Percentiles rank a stretch among this genome's conserved stretches.
These are phyloP conservation scores for Amyelois transitella DNA, from an alignment of 1,140 invertebrate species.

Conservation along the genomic window DNA sequence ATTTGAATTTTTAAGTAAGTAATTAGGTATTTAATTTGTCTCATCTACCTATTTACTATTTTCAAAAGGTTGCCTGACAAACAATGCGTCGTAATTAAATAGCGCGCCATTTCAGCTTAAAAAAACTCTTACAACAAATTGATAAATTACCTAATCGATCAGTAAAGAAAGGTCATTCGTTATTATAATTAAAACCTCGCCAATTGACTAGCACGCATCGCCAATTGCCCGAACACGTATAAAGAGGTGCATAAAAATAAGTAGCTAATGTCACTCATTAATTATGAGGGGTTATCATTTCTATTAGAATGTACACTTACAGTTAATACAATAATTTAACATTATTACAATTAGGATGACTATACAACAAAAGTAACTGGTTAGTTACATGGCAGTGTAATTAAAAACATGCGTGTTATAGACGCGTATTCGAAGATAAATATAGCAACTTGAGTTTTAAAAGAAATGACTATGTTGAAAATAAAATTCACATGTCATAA, in stretches of 20 bases:
- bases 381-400: constrained; percentile 38
- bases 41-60: too few relatives aligned
- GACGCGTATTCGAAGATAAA: background rate
- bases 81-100: too few relatives aligned
- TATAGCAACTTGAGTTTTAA: background rate
- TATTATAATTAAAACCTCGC: too few relatives aligned
- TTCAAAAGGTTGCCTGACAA: too few relatives aligned
- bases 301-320: constrained; percentile 45
- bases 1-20: too few relatives aligned
- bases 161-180: too few relatives aligned
- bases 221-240: constrained; percentile 13
- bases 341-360: constrained; percentile 4
- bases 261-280: constrained; percentile 27
- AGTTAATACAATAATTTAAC: constrained; percentile 32
- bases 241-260: constrained; percentile 30
- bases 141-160: too few relatives aligned
- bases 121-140: too few relatives aligned
- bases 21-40: too few relatives aligned
- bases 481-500: too few relatives aligned
- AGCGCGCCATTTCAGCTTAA: too few relatives aligned
- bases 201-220: constrained; percentile 3
- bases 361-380: constrained; percentile 7
- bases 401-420: background rate
- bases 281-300: constrained; percentile 22
- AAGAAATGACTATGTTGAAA: background rate